These are phyloP conservation scores for Desmodus rotundus DNA, from an alignment of 2,113 vertebrate genomes.

Conservation along the genomic window DNA sequence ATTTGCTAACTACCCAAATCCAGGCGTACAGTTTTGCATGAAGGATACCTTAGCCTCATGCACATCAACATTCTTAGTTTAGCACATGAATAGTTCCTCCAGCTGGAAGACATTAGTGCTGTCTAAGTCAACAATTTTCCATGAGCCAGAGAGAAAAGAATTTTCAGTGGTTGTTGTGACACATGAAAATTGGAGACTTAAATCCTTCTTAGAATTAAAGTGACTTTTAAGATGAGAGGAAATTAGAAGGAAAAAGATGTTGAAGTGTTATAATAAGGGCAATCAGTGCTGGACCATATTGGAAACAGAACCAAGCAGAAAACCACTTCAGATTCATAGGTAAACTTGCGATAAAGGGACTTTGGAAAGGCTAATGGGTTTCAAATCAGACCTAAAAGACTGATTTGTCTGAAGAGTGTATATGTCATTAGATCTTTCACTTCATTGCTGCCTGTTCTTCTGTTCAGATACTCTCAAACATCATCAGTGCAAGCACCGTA, in stretches of 20 bases:
- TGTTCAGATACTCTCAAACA: background rate
- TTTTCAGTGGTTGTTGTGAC: background rate
- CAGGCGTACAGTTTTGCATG: background rate
- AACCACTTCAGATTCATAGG: background rate
- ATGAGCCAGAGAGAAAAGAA: slow-evolving; percentile 23
- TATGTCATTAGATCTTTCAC: background rate
- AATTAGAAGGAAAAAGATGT: background rate
- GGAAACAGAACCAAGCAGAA: slow-evolving; percentile 12
- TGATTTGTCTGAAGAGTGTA: background rate
- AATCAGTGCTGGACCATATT: background rate
- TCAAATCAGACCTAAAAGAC: background rate
- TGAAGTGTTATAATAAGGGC: slow-evolving; percentile 20
- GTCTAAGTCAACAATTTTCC: slow-evolving; percentile 34
- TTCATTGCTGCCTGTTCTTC: background rate
- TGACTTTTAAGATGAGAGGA: background rate
- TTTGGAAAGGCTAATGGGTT: background rate
- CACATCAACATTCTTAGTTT: background rate
- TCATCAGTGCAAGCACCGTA: background rate
- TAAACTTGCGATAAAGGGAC: background rate
- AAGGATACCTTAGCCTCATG: background rate
- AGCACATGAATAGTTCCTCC: background rate
- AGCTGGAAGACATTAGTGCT: slow-evolving; percentile 55
- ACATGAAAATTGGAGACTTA: slow-evolving; percentile 44
- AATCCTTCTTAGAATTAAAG: slow-evolving; percentile 38
- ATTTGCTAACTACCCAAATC: slow-evolving; percentile 22